Base-by-base conservation (phyloP, 2,797 vertebrate species). In the Pagetopsis macropterus region DNA sequence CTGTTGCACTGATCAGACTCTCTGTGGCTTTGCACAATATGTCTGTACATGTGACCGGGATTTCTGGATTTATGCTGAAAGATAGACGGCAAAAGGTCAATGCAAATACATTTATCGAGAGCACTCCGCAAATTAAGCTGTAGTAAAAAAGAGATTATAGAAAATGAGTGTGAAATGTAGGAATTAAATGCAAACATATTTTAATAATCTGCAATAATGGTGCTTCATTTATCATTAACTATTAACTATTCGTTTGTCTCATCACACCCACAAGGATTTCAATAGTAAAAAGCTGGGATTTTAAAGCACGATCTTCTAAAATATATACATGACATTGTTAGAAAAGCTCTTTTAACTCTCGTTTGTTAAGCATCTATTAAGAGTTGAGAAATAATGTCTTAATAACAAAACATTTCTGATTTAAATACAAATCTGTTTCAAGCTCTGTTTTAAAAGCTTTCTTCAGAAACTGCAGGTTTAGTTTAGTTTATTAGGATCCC, bases 61-160 rank as follows among this genome's bases (percentile, higher is more conserved):
- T 83, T 83, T 88, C 65, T 79, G 81, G 79, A 78, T 91, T 86
- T 85, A 72, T 58, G 59, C 59, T 67, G 54, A 86, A 84, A 81
- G 71, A 85, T 58, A 56, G 23, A 46, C 17, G 46, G 46, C 55
- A 60, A 76, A 65, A 78, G 73, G 79, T 73, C 82, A 84, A 60
- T 49, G 70, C 77, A 88, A 88, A 90, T 88, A 77, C 61, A 85
- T 87, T 88, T 65, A 83, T 64, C 69, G 43, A 73, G 75, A 84
- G 61, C 82, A 84, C 74, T 88, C 51, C 27, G 65, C 54, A 45
- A 76, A 86, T 76, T 72, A 85, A 84, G 72, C 59, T 19, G 9
- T 2, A 72, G 55, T 37, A 37, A 56, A 71, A 82, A 82, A 83
- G 27, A 65, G 71, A 81, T 75, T 62, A 75, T 41, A 61, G 14